Percentiles rank a stretch among this genome's conserved stretches.
phyloP scores from a whole-genome alignment of 2,888 invertebrate genomes.

The Dendrolimus houi region DNA sequence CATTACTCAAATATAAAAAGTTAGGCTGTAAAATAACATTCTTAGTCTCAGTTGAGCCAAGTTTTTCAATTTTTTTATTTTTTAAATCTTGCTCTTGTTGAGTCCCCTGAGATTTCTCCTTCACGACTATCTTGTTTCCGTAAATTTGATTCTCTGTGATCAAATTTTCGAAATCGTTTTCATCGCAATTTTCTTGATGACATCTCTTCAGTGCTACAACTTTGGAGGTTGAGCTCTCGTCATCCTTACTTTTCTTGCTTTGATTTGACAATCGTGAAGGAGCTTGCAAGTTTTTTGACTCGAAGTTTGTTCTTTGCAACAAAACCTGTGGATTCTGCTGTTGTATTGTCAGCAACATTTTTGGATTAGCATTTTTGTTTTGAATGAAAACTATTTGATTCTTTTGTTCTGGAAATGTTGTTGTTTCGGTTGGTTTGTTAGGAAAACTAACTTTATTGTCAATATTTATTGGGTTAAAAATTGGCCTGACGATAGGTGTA shows the following conservation, averaged over 20 bases:
- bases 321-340: constrained; percentile 56
- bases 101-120: constrained; percentile 66
- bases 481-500: constrained; percentile 21
- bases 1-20: constrained; percentile 62
- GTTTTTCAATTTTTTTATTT: constrained; percentile 36
- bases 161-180: constrained; percentile 73
- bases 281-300: constrained; percentile 68
- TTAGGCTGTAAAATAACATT: constrained; percentile 61
- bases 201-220: constrained; percentile 65
- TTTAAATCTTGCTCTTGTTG: constrained; percentile 58
- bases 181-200: constrained; percentile 67
- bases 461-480: constrained; percentile 42
- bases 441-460: constrained; percentile 28
- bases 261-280: constrained; percentile 63
- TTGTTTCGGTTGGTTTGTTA: constrained; percentile 43
- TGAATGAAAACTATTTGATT: constrained; percentile 61
- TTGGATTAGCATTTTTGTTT: constrained; percentile 50
- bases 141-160: constrained; percentile 75
- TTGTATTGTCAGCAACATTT: constrained; percentile 58
- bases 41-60: constrained; percentile 37
- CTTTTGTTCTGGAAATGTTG: constrained; percentile 44
- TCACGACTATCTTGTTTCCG: constrained; percentile 74
- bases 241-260: constrained; percentile 60
- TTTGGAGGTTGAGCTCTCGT: constrained; percentile 53
- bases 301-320: constrained; percentile 50